A percentile compares a stretch with the other conserved stretches of the same genome.
phyloP scores from a whole-genome alignment of 2,797 vertebrate species.

The Acomys russatus region DNA sequence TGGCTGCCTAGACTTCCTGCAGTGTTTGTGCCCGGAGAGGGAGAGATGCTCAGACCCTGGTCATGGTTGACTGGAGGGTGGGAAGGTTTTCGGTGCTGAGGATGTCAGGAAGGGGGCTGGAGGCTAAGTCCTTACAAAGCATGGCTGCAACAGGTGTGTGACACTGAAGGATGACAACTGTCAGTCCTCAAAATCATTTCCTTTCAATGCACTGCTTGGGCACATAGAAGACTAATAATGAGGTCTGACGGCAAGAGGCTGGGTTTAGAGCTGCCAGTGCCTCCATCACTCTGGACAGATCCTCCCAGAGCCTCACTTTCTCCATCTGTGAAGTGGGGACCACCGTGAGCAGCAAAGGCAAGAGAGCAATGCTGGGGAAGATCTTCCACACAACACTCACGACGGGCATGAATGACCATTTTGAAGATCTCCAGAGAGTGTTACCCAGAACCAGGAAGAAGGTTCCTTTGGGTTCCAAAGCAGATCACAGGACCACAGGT shows the following conservation, averaged over 20 bases:
- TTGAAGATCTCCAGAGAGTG: background rate
- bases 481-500: background rate
- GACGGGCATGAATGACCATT: background rate
- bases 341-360: background rate
- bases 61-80: background rate
- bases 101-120: background rate
- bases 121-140: background rate
- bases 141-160: background rate
- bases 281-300: conserved; percentile 6
- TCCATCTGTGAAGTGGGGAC: background rate
- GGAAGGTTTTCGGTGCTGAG: background rate
- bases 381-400: background rate
- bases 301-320: background rate
- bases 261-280: background rate
- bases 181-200: conserved; percentile 37
- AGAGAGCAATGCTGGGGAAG: background rate
- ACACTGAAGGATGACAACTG: conserved; percentile 18
- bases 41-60: background rate
- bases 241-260: background rate
- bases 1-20: background rate
- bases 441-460: background rate
- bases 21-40: no score
- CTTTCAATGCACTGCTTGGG: conserved; percentile 6
- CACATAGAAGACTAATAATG: background rate
- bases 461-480: background rate